Evolutionary conservation across 2,888 invertebrate genomes (phyloP).

Genomic region (Mythimna pallens): DNA sequence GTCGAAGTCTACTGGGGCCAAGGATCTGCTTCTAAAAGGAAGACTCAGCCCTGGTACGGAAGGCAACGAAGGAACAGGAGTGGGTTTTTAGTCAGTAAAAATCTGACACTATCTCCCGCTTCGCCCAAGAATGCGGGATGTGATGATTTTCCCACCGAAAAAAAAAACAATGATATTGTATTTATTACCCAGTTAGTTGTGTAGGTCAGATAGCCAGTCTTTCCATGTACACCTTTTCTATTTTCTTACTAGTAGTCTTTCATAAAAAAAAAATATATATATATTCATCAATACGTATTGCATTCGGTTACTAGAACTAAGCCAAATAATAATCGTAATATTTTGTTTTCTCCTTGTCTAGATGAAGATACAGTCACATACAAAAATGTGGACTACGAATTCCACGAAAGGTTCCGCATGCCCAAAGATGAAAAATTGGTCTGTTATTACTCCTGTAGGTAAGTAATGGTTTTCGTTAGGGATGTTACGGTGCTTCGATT

Average conservation of each 20-base stretch:
- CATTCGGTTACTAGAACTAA: not conserved
- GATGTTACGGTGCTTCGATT: not conserved
- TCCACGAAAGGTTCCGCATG: conserved; percentile 97
- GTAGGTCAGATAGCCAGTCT: too few relatives aligned
- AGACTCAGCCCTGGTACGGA: too few relatives aligned
- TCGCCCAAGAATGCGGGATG: too few relatives aligned
- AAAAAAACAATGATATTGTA: too few relatives aligned
- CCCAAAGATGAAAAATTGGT: conserved; percentile 98
- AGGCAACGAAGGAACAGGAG: too few relatives aligned
- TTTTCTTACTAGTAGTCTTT: not conserved
- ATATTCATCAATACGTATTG: not conserved
- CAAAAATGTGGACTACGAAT: conserved; percentile 95
- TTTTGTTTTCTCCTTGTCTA: conserved; percentile 72
- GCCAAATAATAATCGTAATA: not conserved
- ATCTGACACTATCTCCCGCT: too few relatives aligned
- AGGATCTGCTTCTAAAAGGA: too few relatives aligned
- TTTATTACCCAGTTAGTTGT: too few relatives aligned
- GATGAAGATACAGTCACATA: conserved; percentile 96
- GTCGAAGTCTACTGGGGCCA: too few relatives aligned
- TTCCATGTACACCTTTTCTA: too few relatives aligned
- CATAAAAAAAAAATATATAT: not conserved
- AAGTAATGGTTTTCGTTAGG: conserved; percentile 69
- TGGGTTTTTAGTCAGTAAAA: too few relatives aligned
- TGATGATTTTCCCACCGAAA: too few relatives aligned
- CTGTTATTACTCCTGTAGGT: conserved; percentile 98